Evolutionary conservation across 1,140 invertebrate genomes (phyloP), one percentile per base, ranked within the genome.

Genomic region (Aphidius gifuensis): DNA sequence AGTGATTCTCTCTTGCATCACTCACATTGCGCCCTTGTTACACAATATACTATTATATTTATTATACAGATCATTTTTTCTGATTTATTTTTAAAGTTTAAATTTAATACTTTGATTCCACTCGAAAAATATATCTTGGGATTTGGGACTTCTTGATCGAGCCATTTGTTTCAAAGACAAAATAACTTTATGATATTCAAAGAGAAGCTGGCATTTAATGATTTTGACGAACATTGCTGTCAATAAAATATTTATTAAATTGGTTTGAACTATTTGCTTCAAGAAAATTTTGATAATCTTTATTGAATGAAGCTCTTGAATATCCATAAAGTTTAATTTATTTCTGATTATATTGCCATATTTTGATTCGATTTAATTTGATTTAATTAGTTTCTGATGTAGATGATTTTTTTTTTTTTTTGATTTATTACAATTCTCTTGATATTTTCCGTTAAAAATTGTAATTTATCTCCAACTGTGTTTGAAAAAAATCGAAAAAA

Each of bases 261-360:
- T 55, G 57, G 59, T 66, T 57, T n/a, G 64, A 50, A 32, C 45
- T 64, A 16, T 48, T 9, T n/a, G 49, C 50, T 4, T 57, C 48
- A 62, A 59, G 45, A n/a, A 4, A 9, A 32, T 11, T 38, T 45
- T 32, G 23, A n/a, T 38, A 43, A 40, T 56, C 60, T 60, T 58
- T 59, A 32, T 42, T 11, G 49, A 6, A 60, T 32, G 11, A 2
- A 16, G 46, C 9, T 8, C 43, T 61, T 46, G 60, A 68, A 5
- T 69, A 67, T 1, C 75, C 75, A 44, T 73, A 70, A n/a, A 78
- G 53, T 57, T 72, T 67, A n/a, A 77, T 62, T 16, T 16, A 16
- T 16, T 16, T 16, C 16, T 16, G 1, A 16, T 16, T 16, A 0
- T 16, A 16, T 16, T 16, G 16, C 16, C 16, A 16, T 16, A 16